Percentiles rank a stretch among this genome's conserved stretches.
phyloP scores from a whole-genome alignment of 2,797 vertebrate species.

The Parotocinclus haroldoi region DNA sequence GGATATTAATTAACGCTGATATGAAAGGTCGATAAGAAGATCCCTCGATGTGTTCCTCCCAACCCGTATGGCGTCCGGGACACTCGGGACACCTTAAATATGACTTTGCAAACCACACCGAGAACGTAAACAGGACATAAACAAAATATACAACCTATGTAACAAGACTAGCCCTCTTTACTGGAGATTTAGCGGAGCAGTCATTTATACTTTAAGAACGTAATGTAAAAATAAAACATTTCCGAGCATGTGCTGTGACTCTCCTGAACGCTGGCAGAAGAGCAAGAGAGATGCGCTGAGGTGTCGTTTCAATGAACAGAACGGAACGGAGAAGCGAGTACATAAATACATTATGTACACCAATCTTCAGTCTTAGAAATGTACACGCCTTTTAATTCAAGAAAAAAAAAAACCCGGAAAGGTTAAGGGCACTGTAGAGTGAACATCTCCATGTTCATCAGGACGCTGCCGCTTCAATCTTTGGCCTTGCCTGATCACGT shows the following conservation, averaged over 20 bases:
- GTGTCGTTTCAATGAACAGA: conserved; percentile 20
- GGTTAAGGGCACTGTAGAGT: conserved; percentile 89
- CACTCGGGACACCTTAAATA: conserved; percentile 1
- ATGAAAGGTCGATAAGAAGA: conserved; percentile 10
- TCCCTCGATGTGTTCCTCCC: neutral
- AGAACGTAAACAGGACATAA: conserved; percentile 53
- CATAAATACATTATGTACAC: conserved; percentile 33
- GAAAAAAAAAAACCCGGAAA: conserved; percentile 3
- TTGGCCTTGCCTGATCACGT: conserved; percentile 76
- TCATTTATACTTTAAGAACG: conserved; percentile 76
- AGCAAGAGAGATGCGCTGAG: conserved; percentile 17
- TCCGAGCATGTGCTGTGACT: conserved; percentile 48
- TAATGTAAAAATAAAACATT: conserved; percentile 40
- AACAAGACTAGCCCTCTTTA: conserved; percentile 65
- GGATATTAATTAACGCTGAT: no score
- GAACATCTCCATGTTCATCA: conserved; percentile 64
- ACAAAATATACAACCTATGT: conserved; percentile 71
- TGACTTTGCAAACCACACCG: conserved; percentile 33
- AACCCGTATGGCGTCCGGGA: conserved; percentile 27
- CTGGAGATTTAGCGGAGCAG: conserved; percentile 22
- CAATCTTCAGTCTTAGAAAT: conserved; percentile 31
- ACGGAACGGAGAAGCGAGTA: conserved; percentile 18
- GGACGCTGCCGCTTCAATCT: conserved; percentile 62
- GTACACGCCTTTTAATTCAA: conserved; percentile 23
- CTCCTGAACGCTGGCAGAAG: conserved; percentile 51